A percentile compares a stretch with the other conserved stretches of the same genome.
Conservation (phyloP, 2,888 invertebrate genomes). For the Andricus quercusramuli region DNA sequence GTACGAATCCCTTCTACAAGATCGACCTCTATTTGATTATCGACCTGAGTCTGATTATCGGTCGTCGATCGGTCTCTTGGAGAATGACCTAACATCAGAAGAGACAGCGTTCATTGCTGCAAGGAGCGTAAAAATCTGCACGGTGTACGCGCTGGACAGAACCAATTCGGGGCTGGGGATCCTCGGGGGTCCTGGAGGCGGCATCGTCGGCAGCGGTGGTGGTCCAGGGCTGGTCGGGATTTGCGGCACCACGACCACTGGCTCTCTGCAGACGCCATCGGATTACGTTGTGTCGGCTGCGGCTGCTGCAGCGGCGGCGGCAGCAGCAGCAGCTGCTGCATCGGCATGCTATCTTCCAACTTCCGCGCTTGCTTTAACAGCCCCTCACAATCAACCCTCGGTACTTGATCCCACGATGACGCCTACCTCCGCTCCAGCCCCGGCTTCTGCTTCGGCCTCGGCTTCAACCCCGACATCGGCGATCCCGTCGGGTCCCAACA, state of each 20-base stretch:
- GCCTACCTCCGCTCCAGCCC: conserved; percentile 74
- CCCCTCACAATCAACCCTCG: conserved; percentile 67
- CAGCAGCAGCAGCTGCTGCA: conserved; percentile 43
- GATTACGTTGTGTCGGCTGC: conserved; percentile 67
- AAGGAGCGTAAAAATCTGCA: conserved; percentile 73
- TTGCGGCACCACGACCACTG: conserved; percentile 71
- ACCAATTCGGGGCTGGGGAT: conserved; percentile 76
- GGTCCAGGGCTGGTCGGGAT: conserved; percentile 71
- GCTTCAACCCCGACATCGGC: conserved; percentile 71
- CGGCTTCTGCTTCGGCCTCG: conserved; percentile 73
- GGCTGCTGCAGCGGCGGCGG: conserved; percentile 47
- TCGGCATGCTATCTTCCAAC: conserved; percentile 69
- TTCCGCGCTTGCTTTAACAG: conserved; percentile 76
- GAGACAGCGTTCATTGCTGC: conserved; percentile 63
- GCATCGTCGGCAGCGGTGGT: conserved; percentile 61
- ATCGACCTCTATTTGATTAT: neutral
- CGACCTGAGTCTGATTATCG: neutral
- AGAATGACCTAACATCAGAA: conserved; percentile 77
- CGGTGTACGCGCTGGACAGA: conserved; percentile 78
- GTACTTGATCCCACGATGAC: conserved; percentile 67
- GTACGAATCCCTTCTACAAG: conserved; percentile 10
- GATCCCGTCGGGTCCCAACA: conserved; percentile 72
- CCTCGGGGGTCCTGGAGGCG: conserved; percentile 70
- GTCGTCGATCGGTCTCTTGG: conserved; percentile 28
- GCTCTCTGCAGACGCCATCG: conserved; percentile 67